Percentiles rank a stretch among this genome's conserved stretches.
Conservation (phyloP, 2,113 vertebrate species). For the Arvicanthis niloticus region DNA sequence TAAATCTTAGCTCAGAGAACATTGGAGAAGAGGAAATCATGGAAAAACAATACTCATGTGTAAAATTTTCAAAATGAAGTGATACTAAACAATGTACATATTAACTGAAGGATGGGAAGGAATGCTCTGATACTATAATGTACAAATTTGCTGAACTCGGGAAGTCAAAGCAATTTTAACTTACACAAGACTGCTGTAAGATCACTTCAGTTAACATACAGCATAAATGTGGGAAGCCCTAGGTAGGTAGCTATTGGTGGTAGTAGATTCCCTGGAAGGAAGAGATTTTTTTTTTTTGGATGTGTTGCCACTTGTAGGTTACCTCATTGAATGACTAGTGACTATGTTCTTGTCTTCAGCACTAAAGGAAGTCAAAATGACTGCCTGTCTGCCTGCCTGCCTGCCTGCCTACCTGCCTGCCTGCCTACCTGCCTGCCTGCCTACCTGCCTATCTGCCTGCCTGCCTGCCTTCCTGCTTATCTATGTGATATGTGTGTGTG, state of each 20-base stretch:
- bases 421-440: too few relatives aligned
- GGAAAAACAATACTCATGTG: not conserved
- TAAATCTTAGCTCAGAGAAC: not conserved
- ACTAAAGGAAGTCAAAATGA: not conserved
- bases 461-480: too few relatives aligned
- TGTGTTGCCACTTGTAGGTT: not conserved
- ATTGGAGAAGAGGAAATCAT: not conserved
- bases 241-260: not conserved
- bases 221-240: not conserved
- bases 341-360: not conserved
- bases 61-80: not conserved
- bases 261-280: not conserved
- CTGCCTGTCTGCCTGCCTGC: too few relatives aligned
- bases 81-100: not conserved
- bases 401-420: too few relatives aligned
- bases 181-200: not conserved
- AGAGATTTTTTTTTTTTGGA: not conserved
- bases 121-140: not conserved
- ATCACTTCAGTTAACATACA: not conserved
- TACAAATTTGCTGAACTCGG: not conserved
- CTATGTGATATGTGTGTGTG: too few relatives aligned
- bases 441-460: too few relatives aligned
- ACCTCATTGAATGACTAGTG: not conserved
- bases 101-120: not conserved
- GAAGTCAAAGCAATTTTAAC: not conserved